These are phyloP conservation scores for Alentia gelatinosa DNA, from an alignment of 2,888 invertebrate genomes.

Conservation along the genomic window DNA sequence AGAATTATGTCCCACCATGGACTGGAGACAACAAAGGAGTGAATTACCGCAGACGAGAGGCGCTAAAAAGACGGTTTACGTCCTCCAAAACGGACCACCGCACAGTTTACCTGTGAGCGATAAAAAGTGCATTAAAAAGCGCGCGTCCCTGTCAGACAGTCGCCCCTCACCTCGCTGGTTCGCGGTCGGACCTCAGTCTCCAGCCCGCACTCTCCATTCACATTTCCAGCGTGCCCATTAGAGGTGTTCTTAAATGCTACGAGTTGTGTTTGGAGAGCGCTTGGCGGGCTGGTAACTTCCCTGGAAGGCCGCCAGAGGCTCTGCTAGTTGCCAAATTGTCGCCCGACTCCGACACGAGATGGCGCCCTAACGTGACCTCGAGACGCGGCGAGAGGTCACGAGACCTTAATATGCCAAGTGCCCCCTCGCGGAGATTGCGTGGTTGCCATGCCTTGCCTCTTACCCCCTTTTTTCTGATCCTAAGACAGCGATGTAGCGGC, in stretches of 20 bases:
- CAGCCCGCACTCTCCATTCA: not conserved
- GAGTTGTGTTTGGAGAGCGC: not conserved
- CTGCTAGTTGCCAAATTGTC: not conserved
- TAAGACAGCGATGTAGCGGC: too few species aligned
- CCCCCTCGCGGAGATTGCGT: not conserved
- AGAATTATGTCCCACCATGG: too few species aligned
- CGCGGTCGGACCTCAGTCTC: not conserved
- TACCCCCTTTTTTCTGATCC: too few species aligned
- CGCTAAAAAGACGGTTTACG: too few species aligned
- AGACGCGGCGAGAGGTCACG: slow-evolving; percentile 2
- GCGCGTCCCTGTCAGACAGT: not conserved
- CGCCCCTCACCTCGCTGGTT: not conserved
- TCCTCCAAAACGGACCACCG: too few species aligned
- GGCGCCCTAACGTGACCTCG: not conserved
- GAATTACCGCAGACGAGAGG: too few species aligned
- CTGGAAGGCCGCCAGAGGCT: not conserved
- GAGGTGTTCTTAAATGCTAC: not conserved
- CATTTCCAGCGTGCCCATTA: not conserved
- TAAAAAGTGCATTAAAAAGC: not conserved
- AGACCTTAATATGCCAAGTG: not conserved
- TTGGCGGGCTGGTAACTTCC: not conserved
- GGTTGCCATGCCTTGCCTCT: not conserved
- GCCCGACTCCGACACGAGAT: not conserved
- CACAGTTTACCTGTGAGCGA: too few species aligned
- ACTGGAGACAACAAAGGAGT: too few species aligned